These are phyloP conservation scores for Bombus affinis DNA, from an alignment of 1,140 invertebrate species.

Conservation along the genomic window DNA sequence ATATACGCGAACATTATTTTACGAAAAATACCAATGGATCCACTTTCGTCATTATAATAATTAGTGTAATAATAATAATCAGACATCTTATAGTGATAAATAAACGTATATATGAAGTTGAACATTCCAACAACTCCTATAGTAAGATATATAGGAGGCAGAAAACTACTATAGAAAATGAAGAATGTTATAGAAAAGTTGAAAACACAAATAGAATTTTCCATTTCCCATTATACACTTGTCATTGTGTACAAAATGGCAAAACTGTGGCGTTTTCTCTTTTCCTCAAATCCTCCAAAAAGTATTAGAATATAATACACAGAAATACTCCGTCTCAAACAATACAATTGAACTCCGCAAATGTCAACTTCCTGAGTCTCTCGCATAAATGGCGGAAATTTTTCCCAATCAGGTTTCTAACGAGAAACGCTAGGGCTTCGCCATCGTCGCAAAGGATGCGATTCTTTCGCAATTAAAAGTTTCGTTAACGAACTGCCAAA, in stretches of 20 bases:
- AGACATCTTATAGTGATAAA: no score
- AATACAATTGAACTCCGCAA: not conserved
- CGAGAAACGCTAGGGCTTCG: not conserved
- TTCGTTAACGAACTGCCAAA: not conserved
- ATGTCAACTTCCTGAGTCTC: not conserved
- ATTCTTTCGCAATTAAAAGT: conserved; percentile 8
- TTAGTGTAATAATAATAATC: no score
- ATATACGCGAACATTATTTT: no score
- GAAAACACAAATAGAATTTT: not conserved
- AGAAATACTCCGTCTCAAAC: not conserved
- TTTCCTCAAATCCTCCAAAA: no score
- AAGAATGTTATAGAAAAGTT: no score
- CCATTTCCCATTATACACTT: not conserved
- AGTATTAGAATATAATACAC: no score
- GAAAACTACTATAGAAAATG: no score
- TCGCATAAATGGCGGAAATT: not conserved
- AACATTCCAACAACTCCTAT: no score
- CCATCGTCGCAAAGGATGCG: not conserved
- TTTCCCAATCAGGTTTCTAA: not conserved
- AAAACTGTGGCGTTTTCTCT: not conserved
- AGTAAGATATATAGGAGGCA: no score
- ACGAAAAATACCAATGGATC: no score
- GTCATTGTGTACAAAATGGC: not conserved
- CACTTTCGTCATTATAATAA: no score
- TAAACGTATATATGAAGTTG: no score